Conservation (phyloP, 2,888 invertebrate species). For the Cheilosia pagana region DNA sequence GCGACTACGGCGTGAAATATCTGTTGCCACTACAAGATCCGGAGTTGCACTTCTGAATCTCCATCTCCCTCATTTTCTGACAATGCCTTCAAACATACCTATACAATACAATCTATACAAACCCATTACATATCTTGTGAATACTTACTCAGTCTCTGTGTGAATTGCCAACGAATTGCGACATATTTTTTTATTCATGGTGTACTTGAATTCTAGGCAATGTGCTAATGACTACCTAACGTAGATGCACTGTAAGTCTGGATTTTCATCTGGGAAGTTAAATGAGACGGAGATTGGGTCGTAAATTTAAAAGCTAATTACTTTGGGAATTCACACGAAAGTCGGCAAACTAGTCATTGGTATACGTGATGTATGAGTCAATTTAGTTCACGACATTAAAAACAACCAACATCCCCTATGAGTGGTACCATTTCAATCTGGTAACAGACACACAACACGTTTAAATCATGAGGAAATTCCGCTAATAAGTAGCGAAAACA, state of each 20-base stretch:
- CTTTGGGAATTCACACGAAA: conserved; percentile 48
- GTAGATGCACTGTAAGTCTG: conserved; percentile 2
- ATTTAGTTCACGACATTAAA: conserved; percentile 42
- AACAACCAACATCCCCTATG: conserved; percentile 32
- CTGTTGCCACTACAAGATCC: conserved; percentile 20
- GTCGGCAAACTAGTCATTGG: conserved; percentile 31
- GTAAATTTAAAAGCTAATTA: conserved; percentile 57
- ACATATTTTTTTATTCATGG: conserved; percentile 37
- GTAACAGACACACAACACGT: conserved; percentile 4
- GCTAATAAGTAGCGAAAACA: conserved; percentile 19
- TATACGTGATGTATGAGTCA: conserved; percentile 28
- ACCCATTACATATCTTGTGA: conserved; percentile 18
- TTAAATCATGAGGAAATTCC: conserved; percentile 45
- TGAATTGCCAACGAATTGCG: conserved; percentile 46
- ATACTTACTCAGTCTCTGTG: conserved; percentile 24
- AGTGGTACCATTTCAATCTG: background rate
- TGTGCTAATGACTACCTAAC: conserved; percentile 41
- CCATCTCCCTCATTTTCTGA: conserved; percentile 14
- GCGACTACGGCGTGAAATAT: conserved; percentile 19
- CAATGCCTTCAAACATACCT: background rate
- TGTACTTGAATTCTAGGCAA: conserved; percentile 48
- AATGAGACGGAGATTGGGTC: conserved; percentile 52
- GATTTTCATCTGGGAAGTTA: conserved; percentile 60
- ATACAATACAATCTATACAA: conserved; percentile 4
- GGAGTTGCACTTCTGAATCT: background rate